phyloP scores from a whole-genome alignment of 2,888 invertebrate species.

The Caenorhabditis angaria region DNA sequence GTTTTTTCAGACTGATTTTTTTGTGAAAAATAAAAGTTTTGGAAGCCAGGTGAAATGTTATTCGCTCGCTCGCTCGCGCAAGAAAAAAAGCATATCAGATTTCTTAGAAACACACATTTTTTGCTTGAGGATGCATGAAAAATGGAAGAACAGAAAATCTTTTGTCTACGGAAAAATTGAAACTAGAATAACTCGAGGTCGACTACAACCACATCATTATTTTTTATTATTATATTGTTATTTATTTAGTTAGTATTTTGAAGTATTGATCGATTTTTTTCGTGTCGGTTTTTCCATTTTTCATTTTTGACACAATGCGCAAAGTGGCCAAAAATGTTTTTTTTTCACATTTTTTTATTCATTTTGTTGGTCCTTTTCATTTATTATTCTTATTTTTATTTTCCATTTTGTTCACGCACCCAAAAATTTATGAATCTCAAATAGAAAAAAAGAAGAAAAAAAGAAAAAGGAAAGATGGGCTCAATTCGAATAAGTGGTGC shows the following conservation, averaged over 20 bases:
- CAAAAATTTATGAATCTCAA: slow-evolving; percentile 33
- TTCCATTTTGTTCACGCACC: slow-evolving; percentile 12
- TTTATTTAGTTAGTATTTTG: slow-evolving; percentile 1
- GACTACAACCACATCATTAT: slow-evolving; percentile 1
- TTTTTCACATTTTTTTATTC: too few species aligned
- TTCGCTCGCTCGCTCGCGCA: not conserved
- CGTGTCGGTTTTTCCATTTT: slow-evolving; percentile 9
- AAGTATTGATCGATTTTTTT: slow-evolving; percentile 1
- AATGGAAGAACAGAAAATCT: too few species aligned
- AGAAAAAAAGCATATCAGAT: not conserved
- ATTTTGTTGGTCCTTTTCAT: slow-evolving; percentile 7
- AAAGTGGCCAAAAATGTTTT: slow-evolving; percentile 13
- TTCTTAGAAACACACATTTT: not conserved
- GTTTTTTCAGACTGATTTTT: not conserved
- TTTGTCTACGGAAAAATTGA: too few species aligned
- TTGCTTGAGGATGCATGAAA: too few species aligned
- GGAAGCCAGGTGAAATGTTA: not conserved
- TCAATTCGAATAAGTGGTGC: slow-evolving; percentile 45
- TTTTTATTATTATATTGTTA: too few species aligned
- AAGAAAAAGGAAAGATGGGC: slow-evolving; percentile 13
- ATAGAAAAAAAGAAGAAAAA: slow-evolving; percentile 18
- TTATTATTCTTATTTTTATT: slow-evolving; percentile 5
- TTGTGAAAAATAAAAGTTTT: not conserved
- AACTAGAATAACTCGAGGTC: not conserved
- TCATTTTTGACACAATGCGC: slow-evolving; percentile 10